Base-by-base conservation (phyloP, 2,888 invertebrate genomes). In the Zaprionus bogoriensis region DNA sequence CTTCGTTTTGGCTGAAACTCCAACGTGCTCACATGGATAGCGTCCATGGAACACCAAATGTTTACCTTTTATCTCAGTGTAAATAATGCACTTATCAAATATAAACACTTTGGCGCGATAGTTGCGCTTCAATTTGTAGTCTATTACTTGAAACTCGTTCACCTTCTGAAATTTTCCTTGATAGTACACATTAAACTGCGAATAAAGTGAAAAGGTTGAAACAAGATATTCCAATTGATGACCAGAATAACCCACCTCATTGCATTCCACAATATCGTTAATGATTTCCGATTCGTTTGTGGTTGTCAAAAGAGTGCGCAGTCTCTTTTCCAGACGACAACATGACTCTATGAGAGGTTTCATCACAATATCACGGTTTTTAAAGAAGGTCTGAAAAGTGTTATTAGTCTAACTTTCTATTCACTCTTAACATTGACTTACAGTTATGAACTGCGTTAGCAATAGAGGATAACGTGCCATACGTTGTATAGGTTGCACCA, bases 81-180 rank as follows among this genome's bases (percentile, higher is more conserved):
- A 91, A 17, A 91, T 89, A 14, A 91, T 83, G 58, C 90, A 90
- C 67, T 90, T 90, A 60, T 91, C 91, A 53, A 91, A 91, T 27
- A 91, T 89, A 55, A 91, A 91, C 0, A 90, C 89, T 54, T 91
- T 90, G 32, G 87, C 87, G 10, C 88, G 86, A 67, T 90, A 91
- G 46, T 67, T 85, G 2, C 90, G 88, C 47, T 89, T 89, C 0
- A 85, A 66, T 14, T 80, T 89, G 41, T 88, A 82, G 73, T 91
- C 91, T 59, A 72, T 66, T 2, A 90, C 87, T 39, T 87, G 78
- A 36, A 91, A 91, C 55, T 91, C 90, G 66, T 85, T 88, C 10
- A 89, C 89, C 79, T 90, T 90, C 2, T 88, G 89, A 59, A 91
- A 91, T 67, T 89, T 90, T 28, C 91, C 91, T 74, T 91, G 91